Evolutionary conservation across 2,113 vertebrate species (phyloP), one percentile per base, ranked within the genome.

Genomic region (Dromaius novaehollandiae): DNA sequence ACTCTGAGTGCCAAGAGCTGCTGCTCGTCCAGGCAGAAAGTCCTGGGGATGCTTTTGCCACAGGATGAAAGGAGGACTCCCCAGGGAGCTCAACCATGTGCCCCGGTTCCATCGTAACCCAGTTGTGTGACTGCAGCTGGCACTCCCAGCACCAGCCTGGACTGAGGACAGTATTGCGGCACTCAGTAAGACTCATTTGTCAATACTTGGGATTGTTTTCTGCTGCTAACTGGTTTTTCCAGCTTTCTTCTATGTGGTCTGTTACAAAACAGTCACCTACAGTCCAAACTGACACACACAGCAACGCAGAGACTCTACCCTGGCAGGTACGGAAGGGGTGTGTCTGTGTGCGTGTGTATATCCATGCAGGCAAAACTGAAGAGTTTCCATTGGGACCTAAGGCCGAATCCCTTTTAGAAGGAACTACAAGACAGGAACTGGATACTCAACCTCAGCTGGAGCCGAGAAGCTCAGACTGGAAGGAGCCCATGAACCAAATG

Each of bases 151-250:
- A 4, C 44, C 0, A 0, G 28, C 60, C 66, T 82, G 82, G 21
- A 8, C 18, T 28, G 25, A 25, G 32, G 36, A n/a, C 71, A 30
- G 13, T 13, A 21, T 21, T 56, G 36, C 26, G 3, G 50, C 90
- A 83, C n/a, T 15, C 73, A 78, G 44, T 24, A 51, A 58, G 8
- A 13, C 50, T 76, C 88, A 10, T 11, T 64, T 87, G 66, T 92
- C 93, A 96, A 73, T 78, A 75, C 0, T 0, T 36, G 48, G 70
- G 38, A 68, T 76, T 82, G 93, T 93, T 96, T 90, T 81, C 82
- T 76, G 42, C 82, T 0, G 0, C 88, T 79, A 44, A 96, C 97
- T 88, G 95, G 95, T 97, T 97, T 96, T 96, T 97, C 96, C 94
- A 84, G 96, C 94, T 69, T 13, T 61, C 53, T 66, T 64, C 71